Base-by-base conservation (phyloP, 2,113 vertebrate species). In the Suricata suricatta region DNA sequence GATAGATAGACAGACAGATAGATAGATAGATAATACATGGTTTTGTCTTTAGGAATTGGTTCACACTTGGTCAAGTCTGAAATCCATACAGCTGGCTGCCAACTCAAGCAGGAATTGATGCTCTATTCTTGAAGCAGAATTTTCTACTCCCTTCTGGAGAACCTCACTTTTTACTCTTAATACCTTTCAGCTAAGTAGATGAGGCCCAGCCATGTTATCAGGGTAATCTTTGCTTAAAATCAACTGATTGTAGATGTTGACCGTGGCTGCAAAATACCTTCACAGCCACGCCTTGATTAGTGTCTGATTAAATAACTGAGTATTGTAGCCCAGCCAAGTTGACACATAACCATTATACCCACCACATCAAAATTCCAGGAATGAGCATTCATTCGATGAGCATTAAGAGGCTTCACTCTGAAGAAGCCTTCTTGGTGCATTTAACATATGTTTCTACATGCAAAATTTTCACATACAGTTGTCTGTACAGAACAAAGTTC, bases 281-380 rank as follows among this genome's bases (percentile, higher is more conserved):
- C 41, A 41, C 21, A 80, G 64, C 17, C 64, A 72, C 52, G 90
- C 31, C 63, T 50, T 72, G 60, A 86, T 85, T 72, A 29, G 16
- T 29, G 35, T 64, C 85, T 94, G 60, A 57, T 94, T 87, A 90
- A 72, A 60, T 83, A 90, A 87, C n/a, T 44, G 1, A 38, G 38
- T 25, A 5, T 35, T 54, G 64, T 57, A 81, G n/a, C 16, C 74
- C 80, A 95, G 57, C 44, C 88, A 96, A 88, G 89, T 0, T 47
- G 87, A 76, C 50, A 54, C 77, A 71, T 31, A 84, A 69, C 50
- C n/a, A 57, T 63, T 64, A 80, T 27, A 74, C 4, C 44, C 6
- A 41, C 50, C 82, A 90, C 79, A 86, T 69, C 52, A 47, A 92
- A 96, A 90, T 80, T 84, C 69, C 33, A 69, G 54, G 38, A 93